Percentiles rank a stretch among this genome's conserved stretches.
These are phyloP conservation scores for Drosophila buzzatii DNA, from an alignment of 2,888 invertebrate species.

Conservation along the genomic window DNA sequence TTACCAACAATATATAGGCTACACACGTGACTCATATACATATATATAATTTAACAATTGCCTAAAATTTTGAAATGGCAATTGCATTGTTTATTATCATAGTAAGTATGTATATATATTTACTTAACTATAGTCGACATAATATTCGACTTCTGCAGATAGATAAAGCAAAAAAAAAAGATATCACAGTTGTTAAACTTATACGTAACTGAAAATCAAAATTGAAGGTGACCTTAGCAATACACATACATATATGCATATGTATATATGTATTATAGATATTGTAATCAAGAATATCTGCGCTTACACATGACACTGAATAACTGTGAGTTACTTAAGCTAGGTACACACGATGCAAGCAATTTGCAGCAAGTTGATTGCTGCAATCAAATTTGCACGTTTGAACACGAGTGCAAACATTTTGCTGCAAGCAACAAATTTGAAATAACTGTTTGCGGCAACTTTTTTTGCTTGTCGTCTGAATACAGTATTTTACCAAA, in stretches of 20 bases:
- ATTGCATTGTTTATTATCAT: not conserved
- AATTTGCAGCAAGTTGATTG: too few species aligned
- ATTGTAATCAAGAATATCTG: slow-evolving; percentile 12
- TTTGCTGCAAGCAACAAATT: too few species aligned
- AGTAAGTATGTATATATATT: not conserved
- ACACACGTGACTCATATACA: too few species aligned
- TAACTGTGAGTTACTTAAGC: slow-evolving; percentile 5
- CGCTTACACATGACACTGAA: not conserved
- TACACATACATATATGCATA: not conserved
- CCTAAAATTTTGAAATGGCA: not conserved
- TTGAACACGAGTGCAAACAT: too few species aligned
- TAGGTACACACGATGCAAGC: too few species aligned
- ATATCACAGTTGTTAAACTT: not conserved
- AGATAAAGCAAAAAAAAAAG: not conserved
- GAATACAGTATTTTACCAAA: too few species aligned
- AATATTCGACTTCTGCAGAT: not conserved
- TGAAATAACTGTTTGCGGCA: too few species aligned
- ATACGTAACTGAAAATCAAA: too few species aligned
- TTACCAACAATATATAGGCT: too few species aligned
- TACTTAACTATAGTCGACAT: not conserved
- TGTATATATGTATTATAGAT: not conserved
- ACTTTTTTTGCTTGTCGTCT: too few species aligned
- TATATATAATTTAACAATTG: not conserved
- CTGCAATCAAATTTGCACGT: too few species aligned
- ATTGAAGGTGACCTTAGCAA: slow-evolving; percentile 5